Evolutionary conservation across 2,888 invertebrate species (phyloP).

Genomic region (Epinotia nisella): DNA sequence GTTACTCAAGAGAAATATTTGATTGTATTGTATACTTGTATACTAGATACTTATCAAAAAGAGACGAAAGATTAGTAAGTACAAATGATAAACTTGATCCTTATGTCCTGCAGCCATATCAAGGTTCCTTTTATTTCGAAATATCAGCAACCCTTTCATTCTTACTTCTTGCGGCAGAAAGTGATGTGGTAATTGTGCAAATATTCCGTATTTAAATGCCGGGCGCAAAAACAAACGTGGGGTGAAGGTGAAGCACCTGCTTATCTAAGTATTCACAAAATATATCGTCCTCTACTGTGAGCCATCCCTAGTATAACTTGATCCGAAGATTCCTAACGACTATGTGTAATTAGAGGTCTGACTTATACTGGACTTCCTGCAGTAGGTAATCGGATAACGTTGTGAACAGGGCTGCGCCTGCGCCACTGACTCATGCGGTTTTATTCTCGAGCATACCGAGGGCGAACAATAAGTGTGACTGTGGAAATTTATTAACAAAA

Average conservation of each 20-base stretch:
- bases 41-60: no score
- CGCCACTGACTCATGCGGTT: slow-evolving; percentile 37
- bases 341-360: not conserved
- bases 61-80: not conserved
- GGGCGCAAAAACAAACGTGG: slow-evolving; percentile 16
- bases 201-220: not conserved
- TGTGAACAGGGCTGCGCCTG: slow-evolving; percentile 11
- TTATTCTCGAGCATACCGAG: not conserved
- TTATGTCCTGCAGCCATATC: not conserved
- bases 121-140: no score
- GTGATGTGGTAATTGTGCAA: not conserved
- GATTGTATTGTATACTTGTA: no score
- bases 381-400: not conserved
- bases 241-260: slow-evolving; percentile 47
- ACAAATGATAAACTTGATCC: not conserved
- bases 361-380: not conserved
- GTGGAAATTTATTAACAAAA: not conserved
- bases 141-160: not conserved
- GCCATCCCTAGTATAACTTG: not conserved
- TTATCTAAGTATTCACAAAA: not conserved
- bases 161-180: not conserved
- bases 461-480: not conserved
- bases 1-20: no score
- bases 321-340: not conserved
- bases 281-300: not conserved